Evolutionary conservation across 2,888 invertebrate species (phyloP), one percentile per base, ranked within the genome.

Genomic region (Drosophila vallismaia): DNA sequence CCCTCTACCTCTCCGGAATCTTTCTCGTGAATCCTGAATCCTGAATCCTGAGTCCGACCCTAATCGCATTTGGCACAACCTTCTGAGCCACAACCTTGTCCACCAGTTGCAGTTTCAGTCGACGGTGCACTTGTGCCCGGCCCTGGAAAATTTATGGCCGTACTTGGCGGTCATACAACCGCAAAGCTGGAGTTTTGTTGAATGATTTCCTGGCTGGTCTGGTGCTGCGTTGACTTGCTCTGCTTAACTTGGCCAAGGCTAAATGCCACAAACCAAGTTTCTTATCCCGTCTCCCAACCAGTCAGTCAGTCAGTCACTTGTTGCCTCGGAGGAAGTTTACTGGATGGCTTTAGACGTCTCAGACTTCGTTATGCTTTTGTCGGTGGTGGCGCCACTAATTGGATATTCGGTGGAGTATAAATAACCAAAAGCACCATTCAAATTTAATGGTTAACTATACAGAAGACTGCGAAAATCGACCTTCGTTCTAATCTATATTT

Each of bases 141-240:
- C 79, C 66, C 66, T 64, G 55, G 60, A 69, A 84, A 72, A 87
- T 85, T 81, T 84, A 86, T 87, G 80, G 71, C 81, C 64, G 54
- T 64, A 60, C 52, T 57, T 64, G 79, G 62, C 40, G 51, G 68
- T 51, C 49, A 31, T 40, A 54, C 44, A 19, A 58, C 58, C 70
- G 45, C 62, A 45, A 62, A 70, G 49, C 45, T n/a, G 24, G 49
- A 66, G 71, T 67, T 74, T 63, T 59, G 70, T 64, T 77, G 87
- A 87, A 71, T 75, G 87, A 87, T 81, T 81, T 87, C 70, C 82
- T 73, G 60, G 49, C 55, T 54, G 71, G 56, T 14, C 14, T 14
- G 14, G 14, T 59, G 72, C 71, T 51, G 63, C 52, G 49, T 58
- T 64, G 72, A 80, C 85, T 80, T 68, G 75, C 81, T 81, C 68